A percentile compares a stretch with the other conserved stretches of the same genome.
phyloP scores from a whole-genome alignment of 2,797 vertebrate genomes.

The Kryptopterus vitreolus region DNA sequence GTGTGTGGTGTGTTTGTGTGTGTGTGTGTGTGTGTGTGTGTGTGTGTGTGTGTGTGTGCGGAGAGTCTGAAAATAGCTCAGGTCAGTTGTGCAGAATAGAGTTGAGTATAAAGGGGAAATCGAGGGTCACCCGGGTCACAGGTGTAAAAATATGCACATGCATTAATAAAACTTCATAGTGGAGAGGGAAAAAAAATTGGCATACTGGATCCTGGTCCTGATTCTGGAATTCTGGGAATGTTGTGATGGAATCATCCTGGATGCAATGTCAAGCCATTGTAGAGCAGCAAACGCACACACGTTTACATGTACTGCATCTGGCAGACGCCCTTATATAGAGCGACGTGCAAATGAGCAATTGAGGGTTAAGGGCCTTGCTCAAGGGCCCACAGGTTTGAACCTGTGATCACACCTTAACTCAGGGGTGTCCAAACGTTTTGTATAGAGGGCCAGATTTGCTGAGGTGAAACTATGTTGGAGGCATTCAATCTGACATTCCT shows the following conservation, averaged over 20 bases:
- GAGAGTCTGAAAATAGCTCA: neutral
- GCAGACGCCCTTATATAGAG: no score
- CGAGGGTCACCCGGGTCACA: neutral
- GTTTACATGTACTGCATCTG: no score
- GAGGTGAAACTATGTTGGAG: no score
- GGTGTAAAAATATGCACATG: neutral
- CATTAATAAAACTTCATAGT: conserved; percentile 3
- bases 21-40: conserved; percentile 17
- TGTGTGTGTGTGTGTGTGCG: conserved; percentile 13
- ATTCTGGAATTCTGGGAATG: neutral
- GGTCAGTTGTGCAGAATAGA: neutral
- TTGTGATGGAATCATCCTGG: neutral
- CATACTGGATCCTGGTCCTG: neutral
- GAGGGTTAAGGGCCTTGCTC: no score
- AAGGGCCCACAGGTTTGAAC: no score
- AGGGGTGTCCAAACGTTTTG: no score
- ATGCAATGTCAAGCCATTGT: neutral
- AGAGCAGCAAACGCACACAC: neutral
- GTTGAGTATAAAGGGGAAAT: conserved; percentile 4
- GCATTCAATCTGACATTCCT: no score
- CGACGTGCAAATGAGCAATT: no score
- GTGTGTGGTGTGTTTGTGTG: conserved; percentile 15
- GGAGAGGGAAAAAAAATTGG: neutral
- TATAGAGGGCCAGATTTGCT: no score
- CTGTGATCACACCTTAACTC: no score